Base-by-base conservation (phyloP, 1,140 invertebrate genomes). In the Drosophila azteca region DNA sequence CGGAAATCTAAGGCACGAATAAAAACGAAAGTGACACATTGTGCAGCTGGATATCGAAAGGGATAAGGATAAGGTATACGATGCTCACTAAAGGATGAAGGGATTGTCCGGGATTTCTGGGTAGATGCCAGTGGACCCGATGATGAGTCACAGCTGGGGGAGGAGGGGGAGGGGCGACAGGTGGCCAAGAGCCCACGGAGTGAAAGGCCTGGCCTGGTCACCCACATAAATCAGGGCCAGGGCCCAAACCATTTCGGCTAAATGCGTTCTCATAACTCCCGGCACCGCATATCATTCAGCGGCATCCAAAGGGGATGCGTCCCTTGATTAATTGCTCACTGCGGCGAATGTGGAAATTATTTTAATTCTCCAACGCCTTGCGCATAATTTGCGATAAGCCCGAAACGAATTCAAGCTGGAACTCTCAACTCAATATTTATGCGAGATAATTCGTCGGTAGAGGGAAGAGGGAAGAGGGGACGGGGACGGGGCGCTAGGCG, bases 341-440 rank as follows among this genome's bases (percentile, higher is more conserved):
- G 82, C 60, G 74, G 69, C 70, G 80, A 88, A 87, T 87, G 78
- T 79, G 83, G 83, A 80, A 87, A 87, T 79, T 87, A 87, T 87
- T 87, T 82, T 79, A 87, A 87, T 87, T 82, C 76, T 68, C 49
- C 51, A 52, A 57, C 26, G 48, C 24, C 61, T 68, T 52, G 64
- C 65, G 75, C 71, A 66, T 78, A 79, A 76, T 81, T 84, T 48
- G 51, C 66, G 82, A 85, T 84, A 84, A 84, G 54, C 57, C 50
- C 15, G n/a, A 39, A 39, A 39, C 35, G 66, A 81, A 60, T 29
- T 39, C 49, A 49, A 62, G 50, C 31, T 43, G 9, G 72, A 64
- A 71, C 64, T 67, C 44, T 67, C 44, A 87, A 82, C 44, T 67
- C 41, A 87, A 82, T 78, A 87, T 80, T 87, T 82, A 78, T 60